Conservation (phyloP, 2,113 vertebrate genomes). For the Myotis brandtii region DNA sequence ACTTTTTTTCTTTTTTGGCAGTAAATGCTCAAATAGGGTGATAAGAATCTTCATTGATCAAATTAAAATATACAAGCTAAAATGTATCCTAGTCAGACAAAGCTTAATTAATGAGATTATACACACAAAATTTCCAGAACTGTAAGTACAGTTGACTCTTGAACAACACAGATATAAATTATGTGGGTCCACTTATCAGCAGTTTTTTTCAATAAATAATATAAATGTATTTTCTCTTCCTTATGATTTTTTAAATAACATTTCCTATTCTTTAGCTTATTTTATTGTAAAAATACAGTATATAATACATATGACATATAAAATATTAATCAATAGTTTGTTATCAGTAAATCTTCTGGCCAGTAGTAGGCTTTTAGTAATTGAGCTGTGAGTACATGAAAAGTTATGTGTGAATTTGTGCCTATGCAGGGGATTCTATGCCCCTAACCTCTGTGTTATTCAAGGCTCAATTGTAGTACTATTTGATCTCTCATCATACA, state of each 20-base stretch:
- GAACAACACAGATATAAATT: neutral
- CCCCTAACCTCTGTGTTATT: too few species aligned
- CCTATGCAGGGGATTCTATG: too few species aligned
- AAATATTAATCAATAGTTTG: neutral
- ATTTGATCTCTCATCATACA: neutral
- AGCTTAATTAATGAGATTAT: neutral
- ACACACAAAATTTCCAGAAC: neutral
- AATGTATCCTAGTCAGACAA: neutral
- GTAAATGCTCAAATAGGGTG: neutral
- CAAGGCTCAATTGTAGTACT: neutral
- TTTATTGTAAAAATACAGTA: neutral
- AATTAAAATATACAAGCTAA: neutral
- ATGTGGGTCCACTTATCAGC: neutral
- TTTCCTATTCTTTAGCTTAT: neutral
- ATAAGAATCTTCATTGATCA: neutral
- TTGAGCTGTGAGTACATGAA: too few species aligned
- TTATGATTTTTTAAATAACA: neutral
- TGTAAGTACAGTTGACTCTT: neutral
- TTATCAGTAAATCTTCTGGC: neutral
- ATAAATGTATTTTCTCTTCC: neutral
- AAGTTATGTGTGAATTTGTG: neutral
- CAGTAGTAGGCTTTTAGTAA: neutral
- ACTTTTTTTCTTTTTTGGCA: neutral
- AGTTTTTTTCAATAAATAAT: neutral
- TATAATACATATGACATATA: neutral